Base-by-base conservation (phyloP, 2,888 invertebrate genomes). In the Belgica antarctica region DNA sequence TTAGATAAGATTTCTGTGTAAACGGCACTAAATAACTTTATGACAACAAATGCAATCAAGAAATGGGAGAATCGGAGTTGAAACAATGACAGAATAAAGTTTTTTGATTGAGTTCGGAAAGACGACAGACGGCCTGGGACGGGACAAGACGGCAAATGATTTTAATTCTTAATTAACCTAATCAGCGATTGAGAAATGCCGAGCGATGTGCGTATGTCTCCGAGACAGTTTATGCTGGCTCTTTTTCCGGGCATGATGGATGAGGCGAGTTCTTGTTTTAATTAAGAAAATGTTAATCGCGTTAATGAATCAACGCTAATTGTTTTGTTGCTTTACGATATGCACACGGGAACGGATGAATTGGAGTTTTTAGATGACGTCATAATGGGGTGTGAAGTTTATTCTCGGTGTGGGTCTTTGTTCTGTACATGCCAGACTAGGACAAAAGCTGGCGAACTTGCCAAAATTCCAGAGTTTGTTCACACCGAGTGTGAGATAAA, bases 221-320 rank as follows among this genome's bases (percentile, higher is more conserved):
- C 52, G 12, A 52, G 22, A 17, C 17, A 52, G 52, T 41, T 41
- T 41, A 41, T 41, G n/a, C 41, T 5, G 41, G 41, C 41, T n/a
- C 41, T 5, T 41, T 41, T 41, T 41, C n/a, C n/a, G n/a, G n/a
- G 10, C 3, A n/a, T 52, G 52, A 52, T 52, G 52, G 52, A 52
- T 52, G 52, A 5, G 52, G 22, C 8, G 2, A 52, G n/a, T 31
- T 31, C 5, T 3, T 17, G 2, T 3, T 22, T 52, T 52, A 52
- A 52, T 52, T 52, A 52, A 52, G n/a, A 31, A 52, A 52, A 52
- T 52, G 52, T 7, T 52, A 52, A 52, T 52, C 52, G 22, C 12
- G 17, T 52, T 52, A 22, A 52, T 52, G 22, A 52, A 52, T 52
- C 22, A 22, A 31, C 2, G 52, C 17, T 52, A 52, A 52, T 52